A percentile compares a stretch with the other conserved stretches of the same genome.
Conservation (phyloP, 30 jellyfish, hydroid and myxozoan species). For the Aurelia aurita complex sp. Pacific region DNA sequence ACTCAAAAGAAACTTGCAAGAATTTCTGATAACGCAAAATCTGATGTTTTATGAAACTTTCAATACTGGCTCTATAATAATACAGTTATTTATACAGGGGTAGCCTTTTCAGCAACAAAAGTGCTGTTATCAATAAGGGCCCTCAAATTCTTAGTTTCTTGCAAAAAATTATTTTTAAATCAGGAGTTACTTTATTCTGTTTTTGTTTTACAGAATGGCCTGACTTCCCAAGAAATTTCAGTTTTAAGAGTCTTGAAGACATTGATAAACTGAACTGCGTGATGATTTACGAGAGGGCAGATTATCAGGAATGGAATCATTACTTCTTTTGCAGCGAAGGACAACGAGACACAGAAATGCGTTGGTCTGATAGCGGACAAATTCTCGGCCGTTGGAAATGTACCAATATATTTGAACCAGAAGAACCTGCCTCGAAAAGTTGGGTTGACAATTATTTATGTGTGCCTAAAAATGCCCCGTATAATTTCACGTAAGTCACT, state of each 20-base stretch:
- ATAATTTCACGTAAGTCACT: slow-evolving; percentile 90
- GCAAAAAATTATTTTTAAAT: not conserved
- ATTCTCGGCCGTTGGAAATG: slow-evolving; percentile 85
- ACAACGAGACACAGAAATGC: slow-evolving; percentile 88
- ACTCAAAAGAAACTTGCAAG: too few species aligned
- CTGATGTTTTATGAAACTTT: too few species aligned
- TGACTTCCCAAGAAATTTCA: slow-evolving; percentile 83
- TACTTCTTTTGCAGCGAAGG: slow-evolving; percentile 96
- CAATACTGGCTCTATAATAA: too few species aligned
- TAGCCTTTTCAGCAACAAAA: too few species aligned
- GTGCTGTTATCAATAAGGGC: too few species aligned
- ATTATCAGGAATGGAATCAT: slow-evolving; percentile 91
- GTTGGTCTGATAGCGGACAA: slow-evolving; percentile 96
- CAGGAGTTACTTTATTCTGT: not conserved
- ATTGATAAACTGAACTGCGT: slow-evolving; percentile 70
- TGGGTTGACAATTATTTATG: slow-evolving; percentile 95
- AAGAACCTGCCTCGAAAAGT: slow-evolving; percentile 72
- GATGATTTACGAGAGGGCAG: slow-evolving; percentile 90
- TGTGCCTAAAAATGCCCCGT: slow-evolving; percentile 89
- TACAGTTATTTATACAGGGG: too few species aligned
- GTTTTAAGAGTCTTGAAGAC: slow-evolving; percentile 49
- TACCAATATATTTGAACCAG: slow-evolving; percentile 92
- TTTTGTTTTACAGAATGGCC: slow-evolving; percentile 89
- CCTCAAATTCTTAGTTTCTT: too few species aligned
- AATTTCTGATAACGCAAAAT: too few species aligned